Evolutionary conservation across 2,888 invertebrate species (phyloP).

Genomic region (Pelosia muscerda): DNA sequence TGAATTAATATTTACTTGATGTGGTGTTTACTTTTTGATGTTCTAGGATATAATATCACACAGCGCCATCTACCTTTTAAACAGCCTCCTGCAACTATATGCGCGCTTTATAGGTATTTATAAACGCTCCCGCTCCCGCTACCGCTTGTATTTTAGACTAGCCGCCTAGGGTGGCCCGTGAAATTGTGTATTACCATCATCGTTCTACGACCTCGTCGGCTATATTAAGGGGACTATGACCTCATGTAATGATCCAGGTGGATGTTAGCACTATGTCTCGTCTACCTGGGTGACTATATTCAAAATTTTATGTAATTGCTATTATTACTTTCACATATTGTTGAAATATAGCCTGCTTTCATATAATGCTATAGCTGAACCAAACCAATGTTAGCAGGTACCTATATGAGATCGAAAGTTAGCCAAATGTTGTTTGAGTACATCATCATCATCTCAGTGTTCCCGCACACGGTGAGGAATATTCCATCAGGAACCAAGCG

Average conservation of each 20-base stretch:
- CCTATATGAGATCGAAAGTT: neutral
- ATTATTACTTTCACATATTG: conserved; percentile 4
- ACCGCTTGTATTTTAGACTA: conserved; percentile 45
- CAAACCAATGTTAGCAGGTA: neutral
- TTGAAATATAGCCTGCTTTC: neutral
- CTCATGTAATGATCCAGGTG: conserved; percentile 64
- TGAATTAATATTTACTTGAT: too few relatives aligned
- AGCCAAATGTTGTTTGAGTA: neutral
- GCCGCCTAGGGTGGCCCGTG: conserved; percentile 71
- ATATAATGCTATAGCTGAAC: neutral
- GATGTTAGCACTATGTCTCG: conserved; percentile 46
- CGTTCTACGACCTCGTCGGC: conserved; percentile 69
- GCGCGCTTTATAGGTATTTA: too few relatives aligned
- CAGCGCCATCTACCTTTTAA: too few relatives aligned
- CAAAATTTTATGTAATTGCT: conserved; percentile 23
- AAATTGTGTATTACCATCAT: conserved; percentile 83
- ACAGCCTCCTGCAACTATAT: too few relatives aligned
- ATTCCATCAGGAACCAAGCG: too few relatives aligned
- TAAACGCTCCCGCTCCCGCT: conserved; percentile 28
- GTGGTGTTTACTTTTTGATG: too few relatives aligned
- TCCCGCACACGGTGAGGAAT: too few relatives aligned
- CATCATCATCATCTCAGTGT: neutral
- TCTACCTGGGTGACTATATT: conserved; percentile 36
- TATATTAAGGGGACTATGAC: conserved; percentile 78
- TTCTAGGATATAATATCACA: too few relatives aligned